Base-by-base conservation (phyloP, 2,113 vertebrate species). In the Cebidichthys violaceus region DNA sequence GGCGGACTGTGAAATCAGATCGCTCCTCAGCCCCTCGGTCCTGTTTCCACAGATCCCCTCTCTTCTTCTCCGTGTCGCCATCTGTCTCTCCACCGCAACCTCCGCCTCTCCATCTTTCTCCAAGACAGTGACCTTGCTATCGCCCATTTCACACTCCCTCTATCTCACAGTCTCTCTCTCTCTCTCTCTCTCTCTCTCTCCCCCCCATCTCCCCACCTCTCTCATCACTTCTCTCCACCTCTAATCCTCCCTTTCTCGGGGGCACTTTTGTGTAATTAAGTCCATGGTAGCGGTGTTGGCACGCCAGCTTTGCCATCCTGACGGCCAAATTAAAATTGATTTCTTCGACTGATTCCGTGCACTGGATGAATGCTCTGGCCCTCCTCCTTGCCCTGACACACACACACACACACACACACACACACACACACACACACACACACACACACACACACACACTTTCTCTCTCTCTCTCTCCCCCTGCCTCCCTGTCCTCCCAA, bases 261-360 rank as follows among this genome's bases (percentile, higher is more conserved):
- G 86, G 74, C 88, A 84, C 81, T 91, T 91, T 93, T 91, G 82
- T 92, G 92, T 92, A 92, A 94, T 95, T 94, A 95, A 93, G 90
- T 90, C 86, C 79, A 66, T 62, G 77, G 86, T 82, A 84, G 84
- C 76, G 59, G 59, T 60, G 87, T 90, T 84, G 84, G 84, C 85
- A 81, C 75, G 60, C 87, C 81, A 89, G 88, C 90, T 87, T 91
- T 90, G 87, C 88, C 91, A 89, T 88, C 84, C 84, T 90, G 85
- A 91, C 80, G 82, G 92, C 86, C 92, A 95, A 94, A 95, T 95
- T 95, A 94, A 93, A 94, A 95, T 95, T 93, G 93, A 95, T 95
- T 93, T 94, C 90, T 94, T 95, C 83, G 74, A 94, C 90, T 90
- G 89, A 90, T 87, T 93, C 87, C 69, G 72, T 67, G 80, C 75